phyloP scores from a whole-genome alignment of 2,113 vertebrate genomes.

The Brachionichthys hirsutus region DNA sequence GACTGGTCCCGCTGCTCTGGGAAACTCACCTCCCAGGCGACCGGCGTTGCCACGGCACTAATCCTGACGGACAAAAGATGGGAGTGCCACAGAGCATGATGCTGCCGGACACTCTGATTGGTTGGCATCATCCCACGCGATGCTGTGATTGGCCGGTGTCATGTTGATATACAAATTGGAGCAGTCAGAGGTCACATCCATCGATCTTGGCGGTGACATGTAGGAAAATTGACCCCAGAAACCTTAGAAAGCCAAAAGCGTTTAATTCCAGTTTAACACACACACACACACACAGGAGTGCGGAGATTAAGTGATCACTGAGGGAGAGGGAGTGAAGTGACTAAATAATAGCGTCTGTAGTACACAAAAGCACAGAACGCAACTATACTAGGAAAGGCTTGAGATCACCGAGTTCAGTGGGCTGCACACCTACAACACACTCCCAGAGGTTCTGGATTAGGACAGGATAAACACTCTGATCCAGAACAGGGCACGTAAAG shows the following conservation, averaged over 20 bases:
- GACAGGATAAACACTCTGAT: constrained; percentile 45
- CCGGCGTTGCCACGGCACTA: constrained; percentile 76
- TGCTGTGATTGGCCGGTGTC: constrained; percentile 59
- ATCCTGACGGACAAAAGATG: constrained; percentile 75
- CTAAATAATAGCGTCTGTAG: constrained; percentile 66
- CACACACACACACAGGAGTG: constrained; percentile 45
- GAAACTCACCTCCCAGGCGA: constrained; percentile 73
- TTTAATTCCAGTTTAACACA: constrained; percentile 66
- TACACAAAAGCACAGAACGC: constrained; percentile 60
- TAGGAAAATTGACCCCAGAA: constrained; percentile 69
- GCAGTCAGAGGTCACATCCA: constrained; percentile 71
- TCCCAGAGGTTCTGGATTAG: constrained; percentile 49
- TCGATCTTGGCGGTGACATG: constrained; percentile 74
- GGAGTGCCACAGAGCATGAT: constrained; percentile 67
- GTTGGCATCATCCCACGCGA: constrained; percentile 66
- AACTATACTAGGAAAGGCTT: constrained; percentile 65
- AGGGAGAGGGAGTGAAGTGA: constrained; percentile 56
- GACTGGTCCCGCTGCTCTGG: constrained; percentile 61
- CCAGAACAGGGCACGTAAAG: neutral
- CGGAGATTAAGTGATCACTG: constrained; percentile 61
- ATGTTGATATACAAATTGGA: constrained; percentile 73
- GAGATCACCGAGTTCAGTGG: constrained; percentile 51
- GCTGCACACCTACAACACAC: constrained; percentile 41
- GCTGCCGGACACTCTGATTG: constrained; percentile 58
- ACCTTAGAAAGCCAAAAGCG: constrained; percentile 47